Evolutionary conservation across 2,113 vertebrate genomes (phyloP).

Genomic region (Cichladusa arquata): DNA sequence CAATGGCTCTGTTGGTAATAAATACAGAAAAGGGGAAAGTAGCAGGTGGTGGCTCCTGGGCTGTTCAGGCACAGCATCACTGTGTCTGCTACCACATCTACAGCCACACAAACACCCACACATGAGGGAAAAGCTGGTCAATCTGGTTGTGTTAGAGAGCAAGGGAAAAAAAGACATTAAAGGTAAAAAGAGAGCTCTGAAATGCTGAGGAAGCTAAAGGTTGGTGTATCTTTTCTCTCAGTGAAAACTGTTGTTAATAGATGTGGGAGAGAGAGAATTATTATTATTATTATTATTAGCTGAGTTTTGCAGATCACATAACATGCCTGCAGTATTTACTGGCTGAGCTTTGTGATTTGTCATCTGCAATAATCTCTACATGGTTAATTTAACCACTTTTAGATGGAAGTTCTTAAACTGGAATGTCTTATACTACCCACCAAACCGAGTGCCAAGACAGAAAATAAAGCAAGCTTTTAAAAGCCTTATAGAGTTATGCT

Average conservation of each 20-base stretch:
- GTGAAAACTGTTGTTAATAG: background rate
- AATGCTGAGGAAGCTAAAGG: background rate
- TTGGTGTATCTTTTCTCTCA: background rate
- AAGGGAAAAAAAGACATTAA: background rate
- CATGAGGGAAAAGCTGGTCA: background rate
- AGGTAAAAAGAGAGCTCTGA: background rate
- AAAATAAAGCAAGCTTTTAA: slow-evolving; percentile 60
- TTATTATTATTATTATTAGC: background rate
- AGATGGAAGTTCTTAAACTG: slow-evolving; percentile 50
- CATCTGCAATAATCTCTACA: slow-evolving; percentile 55
- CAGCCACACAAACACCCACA: background rate
- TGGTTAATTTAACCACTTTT: slow-evolving; percentile 55
- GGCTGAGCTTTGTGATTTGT: slow-evolving; percentile 57
- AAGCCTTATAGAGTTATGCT: slow-evolving; percentile 47
- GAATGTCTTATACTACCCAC: slow-evolving; percentile 44
- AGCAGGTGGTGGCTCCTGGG: background rate
- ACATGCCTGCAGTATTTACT: slow-evolving; percentile 28
- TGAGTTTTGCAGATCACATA: slow-evolving; percentile 50
- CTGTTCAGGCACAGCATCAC: background rate
- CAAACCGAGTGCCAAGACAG: slow-evolving; percentile 35
- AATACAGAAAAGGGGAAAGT: background rate
- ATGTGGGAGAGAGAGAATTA: background rate
- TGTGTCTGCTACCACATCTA: background rate
- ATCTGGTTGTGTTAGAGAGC: background rate
- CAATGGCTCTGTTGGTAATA: background rate